Evolutionary conservation across 2,888 invertebrate species (phyloP).

Genomic region (Eilema sororculum): DNA sequence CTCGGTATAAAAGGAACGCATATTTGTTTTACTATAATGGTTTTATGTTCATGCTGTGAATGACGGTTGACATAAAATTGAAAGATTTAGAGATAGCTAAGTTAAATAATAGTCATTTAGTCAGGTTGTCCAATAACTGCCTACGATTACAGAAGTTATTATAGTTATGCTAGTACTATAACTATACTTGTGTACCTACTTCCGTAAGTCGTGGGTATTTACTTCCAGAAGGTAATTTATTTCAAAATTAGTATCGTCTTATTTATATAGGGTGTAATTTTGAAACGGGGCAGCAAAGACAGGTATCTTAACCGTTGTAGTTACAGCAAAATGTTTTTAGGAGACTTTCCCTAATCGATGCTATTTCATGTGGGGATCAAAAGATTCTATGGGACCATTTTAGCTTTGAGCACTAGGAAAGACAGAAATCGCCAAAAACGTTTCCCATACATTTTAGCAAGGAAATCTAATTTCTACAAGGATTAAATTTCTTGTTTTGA

Average conservation of each 20-base stretch:
- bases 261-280: too few species aligned
- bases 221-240: not conserved
- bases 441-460: too few species aligned
- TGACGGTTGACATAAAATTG: not conserved
- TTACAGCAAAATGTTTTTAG: too few species aligned
- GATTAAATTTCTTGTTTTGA: too few species aligned
- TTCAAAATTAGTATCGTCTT: not conserved
- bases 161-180: constrained; percentile 1
- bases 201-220: not conserved
- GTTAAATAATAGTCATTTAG: not conserved
- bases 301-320: too few species aligned
- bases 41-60: not conserved
- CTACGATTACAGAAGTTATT: not conserved
- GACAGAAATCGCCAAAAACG: too few species aligned
- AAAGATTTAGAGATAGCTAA: not conserved
- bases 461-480: too few species aligned
- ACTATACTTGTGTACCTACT: not conserved
- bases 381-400: too few species aligned
- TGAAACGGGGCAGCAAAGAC: too few species aligned
- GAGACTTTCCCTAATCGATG: too few species aligned
- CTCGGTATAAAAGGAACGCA: not conserved
- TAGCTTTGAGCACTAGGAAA: too few species aligned
- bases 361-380: too few species aligned
- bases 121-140: not conserved
- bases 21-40: not conserved